These are phyloP conservation scores for Trachelus troglodyta DNA, from an alignment of 2,888 invertebrate species.

Conservation along the genomic window DNA sequence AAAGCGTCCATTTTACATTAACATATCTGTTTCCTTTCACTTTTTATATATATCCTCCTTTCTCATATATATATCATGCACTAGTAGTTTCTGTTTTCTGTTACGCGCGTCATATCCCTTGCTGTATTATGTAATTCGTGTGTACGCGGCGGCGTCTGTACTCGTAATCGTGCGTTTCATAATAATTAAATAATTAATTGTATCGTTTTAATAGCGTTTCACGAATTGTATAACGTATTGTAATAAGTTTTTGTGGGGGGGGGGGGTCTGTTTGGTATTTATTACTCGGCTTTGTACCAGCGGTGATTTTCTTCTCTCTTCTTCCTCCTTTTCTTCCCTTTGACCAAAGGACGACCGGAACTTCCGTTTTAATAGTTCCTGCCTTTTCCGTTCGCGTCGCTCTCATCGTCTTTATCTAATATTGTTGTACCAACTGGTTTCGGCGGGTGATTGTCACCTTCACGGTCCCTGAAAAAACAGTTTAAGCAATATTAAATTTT, in stretches of 20 bases:
- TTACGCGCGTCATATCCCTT: not conserved
- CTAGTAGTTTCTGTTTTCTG: conserved; percentile 17
- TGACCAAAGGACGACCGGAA: not conserved
- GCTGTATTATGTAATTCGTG: not conserved
- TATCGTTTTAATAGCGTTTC: conserved; percentile 25
- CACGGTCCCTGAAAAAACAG: conserved; percentile 54
- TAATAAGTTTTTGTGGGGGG: not conserved
- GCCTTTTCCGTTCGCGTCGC: not conserved
- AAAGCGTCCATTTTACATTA: too few species aligned
- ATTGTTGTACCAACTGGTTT: conserved; percentile 59
- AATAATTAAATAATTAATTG: conserved; percentile 22
- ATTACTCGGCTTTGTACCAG: conserved; percentile 24
- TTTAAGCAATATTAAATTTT: not conserved
- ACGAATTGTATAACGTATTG: conserved; percentile 33
- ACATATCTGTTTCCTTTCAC: not conserved
- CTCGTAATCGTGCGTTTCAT: not conserved
- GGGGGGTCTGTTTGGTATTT: conserved; percentile 4
- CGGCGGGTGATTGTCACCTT: conserved; percentile 63
- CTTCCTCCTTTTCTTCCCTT: not conserved
- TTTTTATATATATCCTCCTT: not conserved
- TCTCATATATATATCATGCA: conserved; percentile 25
- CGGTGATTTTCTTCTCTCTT: conserved; percentile 6
- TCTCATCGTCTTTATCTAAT: conserved; percentile 8
- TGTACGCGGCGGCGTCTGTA: not conserved
- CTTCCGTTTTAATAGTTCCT: conserved; percentile 8